A percentile compares a stretch with the other conserved stretches of the same genome.
Conservation (phyloP, 2,113 vertebrate species). For the Oostethus manadensis region DNA sequence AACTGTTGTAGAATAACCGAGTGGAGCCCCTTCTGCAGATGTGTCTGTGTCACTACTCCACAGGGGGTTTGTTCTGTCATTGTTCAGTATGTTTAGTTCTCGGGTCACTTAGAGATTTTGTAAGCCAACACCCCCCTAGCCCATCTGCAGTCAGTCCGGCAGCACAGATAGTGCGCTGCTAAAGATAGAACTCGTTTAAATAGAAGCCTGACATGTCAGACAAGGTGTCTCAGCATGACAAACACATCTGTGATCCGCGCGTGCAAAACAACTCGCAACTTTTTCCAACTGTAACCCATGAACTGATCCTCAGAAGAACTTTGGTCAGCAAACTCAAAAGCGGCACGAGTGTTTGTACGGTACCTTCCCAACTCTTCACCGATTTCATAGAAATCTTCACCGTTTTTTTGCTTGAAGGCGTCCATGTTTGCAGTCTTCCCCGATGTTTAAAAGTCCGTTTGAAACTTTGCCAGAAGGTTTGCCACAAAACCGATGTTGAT, state of each 20-base stretch:
- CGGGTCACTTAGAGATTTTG: neutral
- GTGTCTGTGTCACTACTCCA: no score
- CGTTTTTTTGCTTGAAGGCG: conserved; percentile 85
- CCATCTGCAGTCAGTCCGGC: conserved; percentile 13
- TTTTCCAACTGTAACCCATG: no score
- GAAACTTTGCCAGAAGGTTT: neutral
- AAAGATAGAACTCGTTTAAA: conserved; percentile 56
- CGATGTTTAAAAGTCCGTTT: conserved; percentile 15
- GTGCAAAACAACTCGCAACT: no score
- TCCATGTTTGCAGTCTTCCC: conserved; percentile 78
- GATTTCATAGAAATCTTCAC: conserved; percentile 88
- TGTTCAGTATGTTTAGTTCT: neutral
- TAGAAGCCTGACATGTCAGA: conserved; percentile 10
- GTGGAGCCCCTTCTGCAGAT: no score
- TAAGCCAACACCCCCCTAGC: conserved; percentile 31
- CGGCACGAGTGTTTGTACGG: conserved; percentile 13
- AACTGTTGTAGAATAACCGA: no score
- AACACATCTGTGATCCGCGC: no score
- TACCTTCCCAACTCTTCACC: conserved; percentile 92
- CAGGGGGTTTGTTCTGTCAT: neutral
- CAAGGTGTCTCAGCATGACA: conserved; percentile 11
- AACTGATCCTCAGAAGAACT: no score
- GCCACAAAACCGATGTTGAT: neutral
- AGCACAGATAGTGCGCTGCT: conserved; percentile 17
- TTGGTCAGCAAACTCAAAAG: no score